Base-by-base conservation (phyloP, 2,888 invertebrate species). In the Himalopsyche tibetana region DNA sequence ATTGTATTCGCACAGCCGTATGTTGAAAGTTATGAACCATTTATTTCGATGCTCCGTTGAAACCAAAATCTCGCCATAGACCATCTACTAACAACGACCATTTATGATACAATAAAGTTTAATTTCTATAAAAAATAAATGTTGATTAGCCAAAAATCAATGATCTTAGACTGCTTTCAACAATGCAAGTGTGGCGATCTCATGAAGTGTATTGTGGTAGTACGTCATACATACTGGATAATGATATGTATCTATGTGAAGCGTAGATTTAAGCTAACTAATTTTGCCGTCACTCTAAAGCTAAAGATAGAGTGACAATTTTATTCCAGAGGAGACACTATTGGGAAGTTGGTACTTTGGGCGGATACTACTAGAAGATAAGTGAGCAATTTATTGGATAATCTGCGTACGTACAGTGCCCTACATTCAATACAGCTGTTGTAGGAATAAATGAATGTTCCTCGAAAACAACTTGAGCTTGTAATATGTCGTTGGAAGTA, bases 331-430 rank as follows among this genome's bases (percentile, higher is more conserved):
- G 63, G 74, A 63, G 63, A 74, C 74, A 74, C 74, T 74, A 74
- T 74, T 36, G 74, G 74, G 74, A 74, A 74, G 74, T 74, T 74
- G 15, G 74, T 74, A 74, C 74, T 74, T 36, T 15, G 74, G 36
- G 74, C 74, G 74, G 74, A 74, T 74, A 74, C 74, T 74, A 74
- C 38, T 5, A 74, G 74, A 74, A 36, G 74, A 74, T 74, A 74
- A 74, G 74, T 74, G 74, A 74, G 74, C 74, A 74, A 74, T 74
- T 74, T 74, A 74, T 74, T 74, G 74, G 74, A 74, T 74, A 74
- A 74, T 74, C 74, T 74, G 15, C 74, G 38, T 74, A 74, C 74
- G 74, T 74, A 74, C 74, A 12, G 28, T 74, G 74, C 38, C 38
- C 74, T 74, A 74, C 74, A 74, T 74, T 38, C 74, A 36, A 74